Conservation (phyloP, 2,888 invertebrate species). For the Agapostemon virescens region DNA sequence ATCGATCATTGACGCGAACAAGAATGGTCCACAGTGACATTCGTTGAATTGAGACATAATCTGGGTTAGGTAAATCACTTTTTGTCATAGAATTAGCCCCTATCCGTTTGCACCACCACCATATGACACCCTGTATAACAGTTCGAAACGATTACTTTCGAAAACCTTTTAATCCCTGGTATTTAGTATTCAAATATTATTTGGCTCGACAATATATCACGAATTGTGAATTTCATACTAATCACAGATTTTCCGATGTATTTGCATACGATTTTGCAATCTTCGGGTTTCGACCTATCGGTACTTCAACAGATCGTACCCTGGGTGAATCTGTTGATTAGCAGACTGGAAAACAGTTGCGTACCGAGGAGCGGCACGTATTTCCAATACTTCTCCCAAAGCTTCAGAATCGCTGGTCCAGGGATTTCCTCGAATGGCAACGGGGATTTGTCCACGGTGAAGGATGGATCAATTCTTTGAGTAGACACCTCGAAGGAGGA, state of each 20-base stretch:
- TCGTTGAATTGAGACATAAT: too few relatives aligned
- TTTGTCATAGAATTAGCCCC: too few relatives aligned
- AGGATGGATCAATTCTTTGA: slow-evolving; percentile 10
- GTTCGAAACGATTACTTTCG: too few relatives aligned
- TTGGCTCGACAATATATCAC: not conserved
- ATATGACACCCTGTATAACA: too few relatives aligned
- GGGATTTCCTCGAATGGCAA: slow-evolving; percentile 85
- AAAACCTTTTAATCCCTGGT: too few relatives aligned
- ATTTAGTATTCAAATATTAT: too few relatives aligned
- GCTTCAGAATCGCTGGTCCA: slow-evolving; percentile 83
- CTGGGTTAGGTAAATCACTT: too few relatives aligned
- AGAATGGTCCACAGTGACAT: too few relatives aligned
- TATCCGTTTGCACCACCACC: too few relatives aligned
- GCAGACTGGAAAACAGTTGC: slow-evolving; percentile 80
- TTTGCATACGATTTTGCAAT: not conserved
- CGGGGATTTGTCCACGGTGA: slow-evolving; percentile 63
- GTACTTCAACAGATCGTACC: slow-evolving; percentile 73
- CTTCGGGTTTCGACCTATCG: slow-evolving; percentile 55
- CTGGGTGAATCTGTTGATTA: slow-evolving; percentile 76
- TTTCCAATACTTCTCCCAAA: slow-evolving; percentile 83
- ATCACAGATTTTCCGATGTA: not conserved
- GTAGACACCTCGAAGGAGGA: slow-evolving; percentile 38
- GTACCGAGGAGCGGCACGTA: slow-evolving; percentile 85
- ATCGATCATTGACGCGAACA: too few relatives aligned
- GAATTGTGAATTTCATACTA: not conserved